Conservation (phyloP, 2,888 invertebrate genomes). For the Tuberolachnus salignus region DNA sequence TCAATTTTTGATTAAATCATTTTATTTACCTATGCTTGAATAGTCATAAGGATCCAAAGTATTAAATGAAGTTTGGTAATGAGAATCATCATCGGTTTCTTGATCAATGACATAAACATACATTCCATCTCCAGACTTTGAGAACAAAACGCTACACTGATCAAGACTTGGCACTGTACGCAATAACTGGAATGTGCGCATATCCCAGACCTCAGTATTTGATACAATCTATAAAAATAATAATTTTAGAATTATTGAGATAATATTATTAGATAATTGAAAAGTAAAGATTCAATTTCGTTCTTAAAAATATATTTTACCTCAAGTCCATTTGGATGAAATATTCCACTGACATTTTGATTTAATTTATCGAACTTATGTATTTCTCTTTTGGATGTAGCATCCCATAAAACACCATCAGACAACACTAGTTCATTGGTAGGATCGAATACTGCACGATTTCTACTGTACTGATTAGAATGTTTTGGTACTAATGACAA, state of each 20-base stretch:
- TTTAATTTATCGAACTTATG: slow-evolving; percentile 98
- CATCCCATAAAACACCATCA: slow-evolving; percentile 95
- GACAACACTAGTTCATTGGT: slow-evolving; percentile 92
- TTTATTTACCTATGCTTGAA: slow-evolving; percentile 78
- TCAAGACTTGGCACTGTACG: slow-evolving; percentile 93
- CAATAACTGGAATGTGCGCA: slow-evolving; percentile 90
- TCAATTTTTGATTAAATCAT: too few species aligned
- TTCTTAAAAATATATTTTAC: slow-evolving; percentile 64
- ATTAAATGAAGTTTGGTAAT: slow-evolving; percentile 89
- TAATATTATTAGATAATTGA: too few species aligned
- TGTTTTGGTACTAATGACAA: slow-evolving; percentile 78
- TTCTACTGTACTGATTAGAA: slow-evolving; percentile 91
- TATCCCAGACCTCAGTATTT: slow-evolving; percentile 98
- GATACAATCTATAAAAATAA: slow-evolving; percentile 75
- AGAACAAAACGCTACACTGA: slow-evolving; percentile 88
- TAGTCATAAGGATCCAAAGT: slow-evolving; percentile 94
- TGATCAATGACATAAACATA: slow-evolving; percentile 85
- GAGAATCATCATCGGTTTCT: slow-evolving; percentile 71
- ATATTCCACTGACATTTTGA: slow-evolving; percentile 91
- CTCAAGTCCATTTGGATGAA: slow-evolving; percentile 94
- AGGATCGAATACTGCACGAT: slow-evolving; percentile 91
- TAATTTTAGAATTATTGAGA: too few species aligned
- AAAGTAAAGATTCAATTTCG: too few species aligned
- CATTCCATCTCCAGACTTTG: slow-evolving; percentile 82
- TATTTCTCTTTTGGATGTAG: slow-evolving; percentile 82